phyloP scores from a whole-genome alignment of 2,888 invertebrate species.

The Molorchus minor region DNA sequence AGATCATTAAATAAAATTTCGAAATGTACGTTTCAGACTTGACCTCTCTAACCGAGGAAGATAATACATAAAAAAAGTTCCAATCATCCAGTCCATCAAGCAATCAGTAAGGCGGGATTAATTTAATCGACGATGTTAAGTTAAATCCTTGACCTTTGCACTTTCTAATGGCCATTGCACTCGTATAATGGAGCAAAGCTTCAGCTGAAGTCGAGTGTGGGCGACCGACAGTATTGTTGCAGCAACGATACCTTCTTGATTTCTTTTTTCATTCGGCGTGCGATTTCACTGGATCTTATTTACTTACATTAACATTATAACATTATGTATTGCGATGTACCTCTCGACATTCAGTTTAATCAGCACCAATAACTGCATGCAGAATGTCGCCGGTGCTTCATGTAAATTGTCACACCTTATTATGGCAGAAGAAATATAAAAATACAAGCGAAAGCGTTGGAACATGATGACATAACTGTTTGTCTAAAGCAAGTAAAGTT shows the following conservation, averaged over 20 bases:
- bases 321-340: conserved; percentile 21
- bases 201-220: conserved; percentile 38
- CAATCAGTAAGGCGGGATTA: conserved; percentile 33
- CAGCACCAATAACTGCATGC: conserved; percentile 29
- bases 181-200: conserved; percentile 33
- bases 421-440: no score
- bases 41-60: no score
- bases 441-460: conserved; percentile 27
- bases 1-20: no score
- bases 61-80: no score
- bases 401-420: conserved; percentile 44
- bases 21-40: no score
- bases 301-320: conserved; percentile 35
- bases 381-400: conserved; percentile 34
- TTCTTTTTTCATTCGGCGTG: conserved; percentile 34
- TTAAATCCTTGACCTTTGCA: conserved; percentile 46
- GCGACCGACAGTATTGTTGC: conserved; percentile 37
- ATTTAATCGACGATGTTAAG: conserved; percentile 39
- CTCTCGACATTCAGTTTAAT: conserved; percentile 13
- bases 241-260: conserved; percentile 39
- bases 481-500: no score
- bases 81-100: background rate
- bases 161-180: conserved; percentile 47
- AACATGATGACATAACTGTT: conserved; percentile 1
- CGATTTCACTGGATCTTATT: conserved; percentile 36